phyloP scores from a whole-genome alignment of 2,797 vertebrate species.

The Gadopsis bispinosus region DNA sequence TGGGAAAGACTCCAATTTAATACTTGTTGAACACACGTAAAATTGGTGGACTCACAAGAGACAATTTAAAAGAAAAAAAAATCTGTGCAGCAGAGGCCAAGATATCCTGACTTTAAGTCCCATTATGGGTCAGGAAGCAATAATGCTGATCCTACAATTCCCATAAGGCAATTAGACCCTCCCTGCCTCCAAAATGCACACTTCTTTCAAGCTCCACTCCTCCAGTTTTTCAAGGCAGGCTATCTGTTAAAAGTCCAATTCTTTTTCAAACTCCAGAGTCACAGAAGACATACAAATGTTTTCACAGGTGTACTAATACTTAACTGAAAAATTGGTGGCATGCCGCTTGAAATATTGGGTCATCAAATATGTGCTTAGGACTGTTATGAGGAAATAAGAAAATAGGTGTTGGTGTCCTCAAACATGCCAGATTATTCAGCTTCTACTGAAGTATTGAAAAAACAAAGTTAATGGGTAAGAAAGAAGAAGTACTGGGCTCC shows the following conservation, averaged over 20 bases:
- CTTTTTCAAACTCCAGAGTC: neutral
- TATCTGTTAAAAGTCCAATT: neutral
- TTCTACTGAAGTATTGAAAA: neutral
- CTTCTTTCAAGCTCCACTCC: neutral
- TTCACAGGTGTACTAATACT: neutral
- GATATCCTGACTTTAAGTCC: neutral
- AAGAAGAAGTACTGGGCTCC: neutral
- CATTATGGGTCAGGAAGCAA: neutral
- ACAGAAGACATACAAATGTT: neutral
- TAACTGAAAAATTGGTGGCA: neutral
- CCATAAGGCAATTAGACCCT: neutral
- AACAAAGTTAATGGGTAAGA: neutral
- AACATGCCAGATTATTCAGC: slow-evolving; percentile 4
- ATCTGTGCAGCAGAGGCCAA: neutral
- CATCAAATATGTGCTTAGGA: neutral
- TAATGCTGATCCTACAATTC: neutral
- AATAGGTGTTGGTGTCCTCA: neutral
- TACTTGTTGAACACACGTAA: neutral
- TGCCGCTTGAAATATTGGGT: neutral
- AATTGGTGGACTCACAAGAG: neutral
- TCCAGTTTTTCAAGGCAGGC: neutral
- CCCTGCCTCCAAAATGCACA: neutral
- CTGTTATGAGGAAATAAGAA: neutral
- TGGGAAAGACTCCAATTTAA: neutral
- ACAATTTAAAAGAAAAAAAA: neutral